Percentiles rank a stretch among this genome's conserved stretches.
phyloP scores from a whole-genome alignment of 2,113 vertebrate species.

The Trochalopteron elliotii region DNA sequence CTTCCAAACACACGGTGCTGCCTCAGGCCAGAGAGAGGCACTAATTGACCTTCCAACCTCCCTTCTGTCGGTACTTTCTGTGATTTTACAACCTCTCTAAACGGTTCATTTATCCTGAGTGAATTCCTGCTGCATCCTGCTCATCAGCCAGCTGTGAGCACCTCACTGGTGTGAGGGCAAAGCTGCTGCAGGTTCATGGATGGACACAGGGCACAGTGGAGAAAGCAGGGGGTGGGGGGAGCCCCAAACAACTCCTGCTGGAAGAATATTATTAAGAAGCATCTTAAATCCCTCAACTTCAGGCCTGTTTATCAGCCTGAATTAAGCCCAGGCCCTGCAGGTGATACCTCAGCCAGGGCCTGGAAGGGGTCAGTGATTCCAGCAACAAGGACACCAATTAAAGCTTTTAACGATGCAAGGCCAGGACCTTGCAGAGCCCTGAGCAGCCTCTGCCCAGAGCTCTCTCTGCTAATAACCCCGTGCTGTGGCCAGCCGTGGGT shows the following conservation, averaged over 20 bases:
- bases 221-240: background rate
- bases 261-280: background rate
- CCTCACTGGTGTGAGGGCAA: background rate
- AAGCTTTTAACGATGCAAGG: background rate
- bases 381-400: conserved; percentile 23
- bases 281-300: background rate
- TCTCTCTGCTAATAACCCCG: background rate
- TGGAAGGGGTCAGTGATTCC: background rate
- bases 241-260: background rate
- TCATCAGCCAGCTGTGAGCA: background rate
- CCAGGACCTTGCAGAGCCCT: background rate
- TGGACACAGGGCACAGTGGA: fast-evolving
- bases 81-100: background rate
- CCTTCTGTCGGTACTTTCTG: background rate
- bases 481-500: fast-evolving
- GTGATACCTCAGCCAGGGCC: background rate
- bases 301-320: background rate
- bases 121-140: background rate
- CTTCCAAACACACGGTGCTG: background rate
- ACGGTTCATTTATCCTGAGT: background rate
- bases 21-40: background rate
- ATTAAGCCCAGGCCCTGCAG: background rate
- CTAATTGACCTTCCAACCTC: background rate
- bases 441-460: background rate
- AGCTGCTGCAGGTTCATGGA: background rate